Percentiles rank a stretch among this genome's conserved stretches.
phyloP scores from a whole-genome alignment of 2,888 invertebrate genomes.

The Rotaria sp. region DNA sequence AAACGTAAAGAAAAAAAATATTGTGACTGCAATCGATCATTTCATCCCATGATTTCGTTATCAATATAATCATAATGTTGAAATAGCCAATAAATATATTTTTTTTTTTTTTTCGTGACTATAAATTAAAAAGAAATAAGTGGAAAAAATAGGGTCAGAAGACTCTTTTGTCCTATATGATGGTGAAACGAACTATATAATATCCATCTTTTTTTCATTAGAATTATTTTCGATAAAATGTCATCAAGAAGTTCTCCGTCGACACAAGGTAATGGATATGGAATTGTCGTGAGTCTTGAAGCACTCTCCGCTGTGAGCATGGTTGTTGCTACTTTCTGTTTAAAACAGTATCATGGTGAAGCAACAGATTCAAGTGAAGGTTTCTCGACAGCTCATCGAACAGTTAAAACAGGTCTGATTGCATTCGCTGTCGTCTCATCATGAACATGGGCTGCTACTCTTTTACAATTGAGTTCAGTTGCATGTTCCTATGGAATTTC shows the following conservation, averaged over 20 bases:
- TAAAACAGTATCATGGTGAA: background rate
- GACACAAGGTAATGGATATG: background rate
- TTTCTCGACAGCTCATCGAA: conserved; percentile 1
- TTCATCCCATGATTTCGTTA: too few relatives aligned
- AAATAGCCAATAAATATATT: too few relatives aligned
- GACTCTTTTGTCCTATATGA: too few relatives aligned
- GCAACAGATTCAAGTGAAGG: conserved; percentile 14
- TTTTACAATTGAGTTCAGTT: conserved; percentile 53
- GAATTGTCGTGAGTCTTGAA: background rate
- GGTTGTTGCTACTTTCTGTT: background rate
- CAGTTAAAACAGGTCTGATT: conserved; percentile 22
- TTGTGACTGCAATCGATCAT: too few relatives aligned
- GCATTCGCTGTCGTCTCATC: conserved; percentile 49
- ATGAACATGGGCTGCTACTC: conserved; percentile 56
- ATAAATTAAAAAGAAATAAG: too few relatives aligned
- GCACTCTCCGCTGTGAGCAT: background rate
- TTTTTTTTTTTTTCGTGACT: too few relatives aligned
- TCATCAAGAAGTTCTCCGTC: background rate
- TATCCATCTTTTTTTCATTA: too few relatives aligned
- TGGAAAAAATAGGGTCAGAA: too few relatives aligned
- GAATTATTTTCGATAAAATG: too few relatives aligned
- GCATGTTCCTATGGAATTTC: conserved; percentile 48
- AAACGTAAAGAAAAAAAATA: too few relatives aligned
- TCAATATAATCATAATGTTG: too few relatives aligned
- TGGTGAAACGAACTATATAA: too few relatives aligned